These are phyloP conservation scores for Auanema freiburgensis DNA, from an alignment of 2,888 invertebrate genomes.

Conservation along the genomic window DNA sequence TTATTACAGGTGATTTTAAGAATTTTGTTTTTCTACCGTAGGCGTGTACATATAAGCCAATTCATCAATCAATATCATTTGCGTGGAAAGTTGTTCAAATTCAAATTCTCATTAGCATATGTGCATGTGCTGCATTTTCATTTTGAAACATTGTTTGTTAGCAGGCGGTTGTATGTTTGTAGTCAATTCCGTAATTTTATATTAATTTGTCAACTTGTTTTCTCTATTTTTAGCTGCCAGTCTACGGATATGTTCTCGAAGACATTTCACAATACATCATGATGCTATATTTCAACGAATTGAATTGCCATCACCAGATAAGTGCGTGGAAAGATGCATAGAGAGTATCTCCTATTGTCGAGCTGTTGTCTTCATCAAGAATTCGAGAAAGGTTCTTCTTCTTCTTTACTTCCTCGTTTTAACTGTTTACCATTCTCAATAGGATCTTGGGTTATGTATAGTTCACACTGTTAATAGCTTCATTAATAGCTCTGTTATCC, in stretches of 20 bases:
- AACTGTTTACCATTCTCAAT: constrained; percentile 6
- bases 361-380: constrained; percentile 38
- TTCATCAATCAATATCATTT: too few species aligned
- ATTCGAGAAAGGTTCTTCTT: constrained; percentile 24
- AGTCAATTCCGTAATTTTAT: too few species aligned
- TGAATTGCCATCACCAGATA: constrained; percentile 40
- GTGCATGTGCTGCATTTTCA: too few species aligned
- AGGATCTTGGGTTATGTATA: constrained; percentile 33
- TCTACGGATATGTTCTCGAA: constrained; percentile 14
- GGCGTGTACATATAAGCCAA: too few species aligned
- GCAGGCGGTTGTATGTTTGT: too few species aligned
- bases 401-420: not conserved
- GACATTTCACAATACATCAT: constrained; percentile 17
- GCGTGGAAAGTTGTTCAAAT: too few species aligned
- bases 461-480: constrained; percentile 27
- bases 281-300: constrained; percentile 34
- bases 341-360: constrained; percentile 45
- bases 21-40: too few species aligned
- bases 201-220: too few species aligned
- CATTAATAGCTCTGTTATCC: constrained; percentile 22
- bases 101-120: too few species aligned
- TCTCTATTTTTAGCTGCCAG: not conserved
- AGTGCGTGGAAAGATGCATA: constrained; percentile 50
- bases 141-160: too few species aligned
- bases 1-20: too few species aligned